Evolutionary conservation across 1,140 invertebrate species (phyloP), one percentile per base, ranked within the genome.

Genomic region (Lordiphosa stackelbergi): DNA sequence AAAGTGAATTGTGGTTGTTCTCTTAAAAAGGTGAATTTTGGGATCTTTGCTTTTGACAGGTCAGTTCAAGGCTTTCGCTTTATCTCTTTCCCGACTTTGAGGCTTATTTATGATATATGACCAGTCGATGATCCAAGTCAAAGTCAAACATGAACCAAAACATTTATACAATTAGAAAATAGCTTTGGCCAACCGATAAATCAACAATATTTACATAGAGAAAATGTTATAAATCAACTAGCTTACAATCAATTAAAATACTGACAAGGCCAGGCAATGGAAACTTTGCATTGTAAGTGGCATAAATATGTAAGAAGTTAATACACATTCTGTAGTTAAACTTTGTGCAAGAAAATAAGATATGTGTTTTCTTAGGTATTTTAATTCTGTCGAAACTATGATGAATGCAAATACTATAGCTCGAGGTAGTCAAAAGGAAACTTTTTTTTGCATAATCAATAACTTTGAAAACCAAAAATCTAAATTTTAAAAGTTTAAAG

Each of bases 151-250:
- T 22, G 41, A 41, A 41, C 53, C 13, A 57, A 52, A 40, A 40
- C 62, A 66, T 66, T 58, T 66, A 58, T 41, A 66, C 64, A 66
- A 66, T 66, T 59, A 66, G 12, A 58, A 56, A 58, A 58, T 52
- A 58, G n/a, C 46, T 47, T 42, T 16, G 53, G 41, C 60, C 22
- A 31, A 36, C 41, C 62, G 58, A 66, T 66, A 66, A 66, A 66
- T 66, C 62, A 66, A 46, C 53, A 31, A 35, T 57, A 41, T 52
- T 60, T 51, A 45, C 19, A 38, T 43, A 57, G 10, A 19, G 41
- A 53, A 40, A 35, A 35, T 45, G 40, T 46, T 36, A 46, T 51
- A 66, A 57, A 66, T 66, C 53, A 46, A 56, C 11, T 46, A 28
- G 35, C 28, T 24, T 28, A 51, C 46, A 57, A 66, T 57, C 35